Evolutionary conservation across 2,888 invertebrate species (phyloP), one percentile per base, ranked within the genome.

Genomic region (Drosophila nr. fundita): DNA sequence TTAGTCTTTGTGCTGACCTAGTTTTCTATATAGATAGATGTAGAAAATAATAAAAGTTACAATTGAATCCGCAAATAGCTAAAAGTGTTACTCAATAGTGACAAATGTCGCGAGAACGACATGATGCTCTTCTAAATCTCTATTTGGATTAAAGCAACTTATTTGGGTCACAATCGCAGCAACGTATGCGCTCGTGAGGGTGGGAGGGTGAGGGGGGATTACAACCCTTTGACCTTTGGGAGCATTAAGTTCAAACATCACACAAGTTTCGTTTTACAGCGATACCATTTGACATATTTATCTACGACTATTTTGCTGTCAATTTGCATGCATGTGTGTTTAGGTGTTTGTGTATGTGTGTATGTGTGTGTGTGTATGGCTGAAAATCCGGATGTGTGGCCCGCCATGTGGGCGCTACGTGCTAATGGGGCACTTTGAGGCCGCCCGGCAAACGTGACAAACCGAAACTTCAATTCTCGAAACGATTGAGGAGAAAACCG

Each of bases 161-260:
- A 53, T 77, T 76, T 77, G 72, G 77, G 76, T 76, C 64, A 70
- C 36, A 75, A 50, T 36, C 38, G 36, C 40, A 30, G 54, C 48
- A 42, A 42, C 55, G 53, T 45, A 49, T 38, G 42, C 27, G 29
- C 40, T 54, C 11, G 10, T 27, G 36, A 5, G 6, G 4, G 34
- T 24, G 7, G 24, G 2, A 1, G 15, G 15, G 8, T 15, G 24
- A 27, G 32, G 38, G 36, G 42, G 45, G 38, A 58, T 38, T 42
- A 48, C 64, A 59, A 59, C 58, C 71, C 71, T 86, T 71, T 89
- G 82, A 82, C 80, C 82, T 89, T 82, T 76, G 60, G 10, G 48
- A 68, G 42, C 66, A 76, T 81, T 84, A 83, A 85, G 87, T 86
- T 81, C 74, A 86, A 89, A 87, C 79, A 82, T 72, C 74, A 68